These are phyloP conservation scores for Peromyscus nudipes DNA, from an alignment of 2,797 vertebrate species.

Conservation along the genomic window DNA sequence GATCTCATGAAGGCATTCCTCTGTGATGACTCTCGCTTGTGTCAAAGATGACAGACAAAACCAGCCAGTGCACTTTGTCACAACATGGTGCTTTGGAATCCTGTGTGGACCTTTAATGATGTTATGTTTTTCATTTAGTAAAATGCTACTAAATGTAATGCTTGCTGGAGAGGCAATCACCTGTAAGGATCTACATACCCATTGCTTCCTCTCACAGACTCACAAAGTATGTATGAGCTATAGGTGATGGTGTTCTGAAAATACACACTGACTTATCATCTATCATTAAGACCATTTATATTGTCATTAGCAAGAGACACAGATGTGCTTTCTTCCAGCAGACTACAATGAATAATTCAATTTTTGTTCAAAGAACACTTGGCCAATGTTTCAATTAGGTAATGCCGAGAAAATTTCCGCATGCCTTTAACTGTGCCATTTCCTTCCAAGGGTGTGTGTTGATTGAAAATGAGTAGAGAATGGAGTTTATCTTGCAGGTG, in stretches of 20 bases:
- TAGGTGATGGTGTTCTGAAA: constrained; percentile 20
- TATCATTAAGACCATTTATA: constrained; percentile 48
- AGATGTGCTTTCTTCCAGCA: constrained; percentile 58
- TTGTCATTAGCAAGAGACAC: constrained; percentile 54
- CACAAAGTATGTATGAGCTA: neutral
- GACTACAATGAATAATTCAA: constrained; percentile 35
- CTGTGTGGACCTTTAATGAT: neutral
- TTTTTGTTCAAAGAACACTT: constrained; percentile 68
- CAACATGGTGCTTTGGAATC: neutral
- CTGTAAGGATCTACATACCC: neutral
- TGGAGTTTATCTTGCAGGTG: constrained; percentile 28
- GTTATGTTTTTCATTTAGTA: constrained; percentile 4
- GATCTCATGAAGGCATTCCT: neutral
- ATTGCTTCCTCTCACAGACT: neutral
- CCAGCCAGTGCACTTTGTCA: neutral
- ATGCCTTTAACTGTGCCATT: constrained; percentile 7
- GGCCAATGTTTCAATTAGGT: constrained; percentile 63
- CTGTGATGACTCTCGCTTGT: neutral
- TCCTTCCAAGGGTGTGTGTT: neutral
- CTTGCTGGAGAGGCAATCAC: constrained; percentile 11
- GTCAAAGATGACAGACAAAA: neutral
- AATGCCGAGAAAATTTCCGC: constrained; percentile 69
- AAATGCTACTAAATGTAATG: neutral
- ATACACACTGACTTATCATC: neutral
- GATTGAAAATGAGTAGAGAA: neutral